Evolutionary conservation across 2,797 vertebrate genomes (phyloP), one percentile per base, ranked within the genome.

Genomic region (Melanotaenia boesemani): DNA sequence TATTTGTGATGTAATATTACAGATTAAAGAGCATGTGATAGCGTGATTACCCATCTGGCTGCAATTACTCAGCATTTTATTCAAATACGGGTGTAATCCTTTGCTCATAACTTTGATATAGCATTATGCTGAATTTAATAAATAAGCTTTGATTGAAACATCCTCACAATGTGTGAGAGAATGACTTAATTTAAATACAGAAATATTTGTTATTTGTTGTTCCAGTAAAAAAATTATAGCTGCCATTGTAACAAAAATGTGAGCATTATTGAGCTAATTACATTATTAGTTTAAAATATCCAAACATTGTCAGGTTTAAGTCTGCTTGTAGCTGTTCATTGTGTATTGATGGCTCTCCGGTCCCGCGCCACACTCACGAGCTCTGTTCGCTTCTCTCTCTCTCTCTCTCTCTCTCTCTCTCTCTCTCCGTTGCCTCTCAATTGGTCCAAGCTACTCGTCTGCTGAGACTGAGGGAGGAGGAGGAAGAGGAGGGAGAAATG

Each of bases 391-490:
- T 74, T 48, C 36, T 73, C 70, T 44, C 64, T 63, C 46, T n/a
- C 26, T 22, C 54, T 50, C 1, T n/a, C n/a, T 6, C 6, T 34
- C 3, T n/a, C 80, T n/a, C n/a, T n/a, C n/a, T n/a, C n/a, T n/a
- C n/a, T n/a, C n/a, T n/a, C n/a, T n/a, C n/a, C 28, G 28, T 30
- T 62, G 69, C 48, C 34, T 84, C 76, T 63, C 84, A 48, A 87
- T 90, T 91, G 90, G 88, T 88, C 80, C 81, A 56, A 59, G 3
- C 79, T 59, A 18, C 34, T 72, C 41, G 26, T 30, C 74, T 67
- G 79, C 61, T 63, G 54, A 41, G 68, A 37, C 30, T 37, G 63
- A 65, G 41, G 63, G 73, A 73, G 63, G 75, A 52, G 20, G 66
- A 41, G 56, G 65, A 63, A 16, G 36, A 39, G 66, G 41, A 55